Evolutionary conservation across 2,797 vertebrate genomes (phyloP), one percentile per base, ranked within the genome.

Genomic region (Sebastes matsubarae): DNA sequence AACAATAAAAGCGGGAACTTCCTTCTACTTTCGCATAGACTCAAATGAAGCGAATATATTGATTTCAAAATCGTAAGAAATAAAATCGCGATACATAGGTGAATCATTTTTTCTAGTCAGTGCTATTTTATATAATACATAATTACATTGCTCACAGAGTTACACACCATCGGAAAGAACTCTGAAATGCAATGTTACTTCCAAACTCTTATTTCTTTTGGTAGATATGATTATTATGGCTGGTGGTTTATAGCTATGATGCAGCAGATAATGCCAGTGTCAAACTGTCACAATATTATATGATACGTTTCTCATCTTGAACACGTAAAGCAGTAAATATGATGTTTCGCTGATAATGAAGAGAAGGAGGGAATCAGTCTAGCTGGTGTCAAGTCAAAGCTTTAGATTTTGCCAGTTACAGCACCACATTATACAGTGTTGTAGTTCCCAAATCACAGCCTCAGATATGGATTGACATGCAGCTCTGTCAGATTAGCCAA

Each of bases 401-500:
- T 30, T 63, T 30, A 42, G n/a, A 42, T 27, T 81, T 72, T 76
- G 24, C 20, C 8, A 20, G 25, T 71, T 73, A 32, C 13, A 54
- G 16, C 30, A 27, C 11, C 27, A 30, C 29, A 79, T 70, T 77
- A 55, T 36, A 20, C 38, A 67, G 25, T 38, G 20, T 64, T 66
- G 32, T 16, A n/a, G 8, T 77, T 76, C 20, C 29, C 34, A 75
- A 79, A 77, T 27, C 46, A 22, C 27, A 64, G 29, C 18, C 27
- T 50, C 34, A 57, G 57, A 69, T 76, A 59, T 25, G 13, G 72
- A 68, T 24, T 52, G 79, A 76, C 34, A 54, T n/a, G 32, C 38
- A 57, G 67, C 66, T 32, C 63, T 74, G 57, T n/a, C 57, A 75
- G 54, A 86, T 86, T 64, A 72, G 61, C 22, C 67, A 65, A 73